Conservation (phyloP, 1,140 invertebrate genomes). For the Diabrotica undecimpunctata region DNA sequence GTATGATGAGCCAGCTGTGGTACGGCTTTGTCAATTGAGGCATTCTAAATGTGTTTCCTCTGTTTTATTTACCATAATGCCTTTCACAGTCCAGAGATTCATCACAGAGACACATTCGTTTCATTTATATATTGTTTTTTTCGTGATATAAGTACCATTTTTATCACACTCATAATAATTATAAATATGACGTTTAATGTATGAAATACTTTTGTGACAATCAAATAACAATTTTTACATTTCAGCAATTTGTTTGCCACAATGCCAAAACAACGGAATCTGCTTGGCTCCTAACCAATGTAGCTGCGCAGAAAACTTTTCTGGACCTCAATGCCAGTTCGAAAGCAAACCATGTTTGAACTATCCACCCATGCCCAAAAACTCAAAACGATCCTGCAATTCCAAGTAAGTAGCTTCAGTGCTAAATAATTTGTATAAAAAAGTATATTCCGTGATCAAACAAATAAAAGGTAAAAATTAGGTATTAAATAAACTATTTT, state of each 20-base stretch:
- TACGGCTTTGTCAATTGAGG: too few relatives aligned
- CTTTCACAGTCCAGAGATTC: too few relatives aligned
- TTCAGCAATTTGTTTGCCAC: conserved; percentile 67
- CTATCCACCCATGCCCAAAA: conserved; percentile 60
- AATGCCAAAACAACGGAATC: conserved; percentile 75
- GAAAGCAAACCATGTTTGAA: conserved; percentile 67
- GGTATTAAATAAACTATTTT: not conserved
- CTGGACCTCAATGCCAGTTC: conserved; percentile 71
- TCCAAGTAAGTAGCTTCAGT: conserved; percentile 34
- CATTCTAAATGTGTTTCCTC: too few relatives aligned
- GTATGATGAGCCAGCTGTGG: too few relatives aligned
- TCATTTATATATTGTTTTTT: too few relatives aligned
- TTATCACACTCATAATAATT: too few relatives aligned
- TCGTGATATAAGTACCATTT: too few relatives aligned
- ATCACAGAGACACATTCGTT: too few relatives aligned
- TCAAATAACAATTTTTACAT: conserved; percentile 18
- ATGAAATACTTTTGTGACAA: too few relatives aligned
- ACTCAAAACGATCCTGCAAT: conserved; percentile 61
- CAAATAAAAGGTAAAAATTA: too few relatives aligned
- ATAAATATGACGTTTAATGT: too few relatives aligned
- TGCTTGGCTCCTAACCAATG: conserved; percentile 69
- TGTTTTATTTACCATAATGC: too few relatives aligned
- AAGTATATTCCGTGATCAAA: not conserved
- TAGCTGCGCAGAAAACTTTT: conserved; percentile 66
- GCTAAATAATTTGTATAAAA: conserved; percentile 4